These are phyloP conservation scores for Apogon hyalosoma DNA, from an alignment of 2,797 vertebrate genomes.

Conservation along the genomic window DNA sequence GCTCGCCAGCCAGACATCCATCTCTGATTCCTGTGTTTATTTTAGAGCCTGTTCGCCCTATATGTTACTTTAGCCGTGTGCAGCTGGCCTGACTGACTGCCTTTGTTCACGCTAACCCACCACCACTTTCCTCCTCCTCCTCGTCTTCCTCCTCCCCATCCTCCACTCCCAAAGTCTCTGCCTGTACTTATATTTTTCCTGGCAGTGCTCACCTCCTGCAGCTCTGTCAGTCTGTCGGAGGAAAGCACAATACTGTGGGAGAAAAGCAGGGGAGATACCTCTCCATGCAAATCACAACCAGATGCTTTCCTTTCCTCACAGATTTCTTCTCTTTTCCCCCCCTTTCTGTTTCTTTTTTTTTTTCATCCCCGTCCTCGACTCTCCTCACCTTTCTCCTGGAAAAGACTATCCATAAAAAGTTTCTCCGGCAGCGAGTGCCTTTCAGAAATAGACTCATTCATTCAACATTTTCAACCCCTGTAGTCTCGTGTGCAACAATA, in stretches of 20 bases:
- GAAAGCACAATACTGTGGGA: constrained; percentile 74
- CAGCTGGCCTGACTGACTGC: constrained; percentile 63
- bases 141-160: constrained; percentile 19
- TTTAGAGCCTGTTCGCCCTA: constrained; percentile 43
- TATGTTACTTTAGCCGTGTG: constrained; percentile 49
- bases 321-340: constrained; percentile 12
- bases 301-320: constrained; percentile 53
- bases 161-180: constrained; percentile 38
- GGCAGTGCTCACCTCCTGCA: constrained; percentile 72
- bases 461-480: constrained; percentile 8
- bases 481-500: neutral
- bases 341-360: constrained; percentile 17
- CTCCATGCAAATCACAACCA: constrained; percentile 75
- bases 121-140: constrained; percentile 12
- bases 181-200: constrained; percentile 82
- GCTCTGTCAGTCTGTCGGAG: constrained; percentile 77
- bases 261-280: constrained; percentile 71
- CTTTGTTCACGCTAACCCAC: constrained; percentile 58
- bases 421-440: neutral
- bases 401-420: constrained; percentile 1
- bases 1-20: constrained; percentile 39
- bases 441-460: neutral
- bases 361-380: constrained; percentile 16
- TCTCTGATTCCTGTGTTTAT: constrained; percentile 55
- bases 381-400: constrained; percentile 37